Base-by-base conservation (phyloP, 2,888 invertebrate genomes). In the Xanthostigma xanthostigma region DNA sequence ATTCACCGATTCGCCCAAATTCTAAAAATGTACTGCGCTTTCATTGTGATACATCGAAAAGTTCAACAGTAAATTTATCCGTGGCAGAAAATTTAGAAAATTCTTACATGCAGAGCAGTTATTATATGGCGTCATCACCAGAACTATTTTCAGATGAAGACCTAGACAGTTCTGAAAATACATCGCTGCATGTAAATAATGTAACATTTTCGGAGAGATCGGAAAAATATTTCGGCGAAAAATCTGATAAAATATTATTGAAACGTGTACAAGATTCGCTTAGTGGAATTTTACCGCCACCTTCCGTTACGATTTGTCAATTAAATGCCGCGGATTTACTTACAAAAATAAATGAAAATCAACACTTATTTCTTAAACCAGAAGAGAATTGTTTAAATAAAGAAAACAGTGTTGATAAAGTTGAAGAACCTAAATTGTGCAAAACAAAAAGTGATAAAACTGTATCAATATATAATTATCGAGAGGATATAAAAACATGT, bases 221-320 rank as follows among this genome's bases (percentile, higher is more conserved):
- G 17, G 13, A 44, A 12, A 43, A 36, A 42, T 41, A 47, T 10
- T 42, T 17, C n/a, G 36, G 12, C 5, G 13, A 47, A 42, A 59
- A 53, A 48, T 62, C 62, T 3, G 74, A 75, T 56, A 56, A 59
- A 14, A 62, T 60, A 53, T 55, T 71, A 49, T 54, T 72, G 17
- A 64, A 58, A 41, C 64, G 64, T 53, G 64, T 77, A 44, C 72
- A 80, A 62, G 75, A 73, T 60, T 74, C 73, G 42, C 64, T 87
- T 9, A 74, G 74, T 54, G 86, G 86, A 2, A 74, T 87, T 1
- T 70, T 80, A 9, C 86, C 87, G 17, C 87, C 86, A 9, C 85
- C 84, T 0, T 83, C 81, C 27, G 72, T 84, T 10, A 86, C 85
- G 11, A 76, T 74, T 37, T 67, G 81, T 27, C 78, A 81, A 56